Conservation (phyloP, 2,888 invertebrate species). For the Eilema sororculum region DNA sequence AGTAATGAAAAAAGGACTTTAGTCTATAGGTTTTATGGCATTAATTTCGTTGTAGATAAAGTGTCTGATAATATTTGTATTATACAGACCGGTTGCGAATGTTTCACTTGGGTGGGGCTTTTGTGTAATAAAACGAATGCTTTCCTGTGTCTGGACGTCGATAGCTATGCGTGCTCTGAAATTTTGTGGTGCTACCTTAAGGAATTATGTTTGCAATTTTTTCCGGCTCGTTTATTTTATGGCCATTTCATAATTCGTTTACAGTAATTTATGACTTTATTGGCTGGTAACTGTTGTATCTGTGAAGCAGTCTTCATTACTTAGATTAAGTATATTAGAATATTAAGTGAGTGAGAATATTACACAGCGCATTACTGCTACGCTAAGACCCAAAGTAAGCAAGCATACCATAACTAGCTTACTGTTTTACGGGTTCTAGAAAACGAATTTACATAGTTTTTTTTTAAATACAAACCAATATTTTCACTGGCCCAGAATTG, state of each 20-base stretch:
- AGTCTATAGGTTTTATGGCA: conserved; percentile 43
- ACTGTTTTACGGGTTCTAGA: too few relatives aligned
- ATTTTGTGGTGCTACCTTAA: conserved; percentile 47
- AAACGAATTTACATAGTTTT: too few relatives aligned
- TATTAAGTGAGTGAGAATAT: neutral
- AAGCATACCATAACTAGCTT: too few relatives aligned
- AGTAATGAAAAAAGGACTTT: conserved; percentile 50
- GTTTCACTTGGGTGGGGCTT: conserved; percentile 73
- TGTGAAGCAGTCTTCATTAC: conserved; percentile 2
- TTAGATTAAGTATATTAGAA: neutral
- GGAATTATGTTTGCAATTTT: conserved; percentile 40
- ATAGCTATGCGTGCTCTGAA: conserved; percentile 65
- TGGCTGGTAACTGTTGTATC: conserved; percentile 9
- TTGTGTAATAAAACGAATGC: conserved; percentile 78
- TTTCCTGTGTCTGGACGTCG: conserved; percentile 72
- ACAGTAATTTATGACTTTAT: conserved; percentile 16
- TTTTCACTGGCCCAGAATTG: too few relatives aligned
- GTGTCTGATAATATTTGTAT: conserved; percentile 50
- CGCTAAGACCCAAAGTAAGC: too few relatives aligned
- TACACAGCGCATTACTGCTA: too few relatives aligned
- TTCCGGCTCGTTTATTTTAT: conserved; percentile 23
- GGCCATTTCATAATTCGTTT: conserved; percentile 12
- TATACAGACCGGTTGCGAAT: conserved; percentile 56
- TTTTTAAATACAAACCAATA: too few relatives aligned
- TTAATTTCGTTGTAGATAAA: conserved; percentile 41